A percentile compares a stretch with the other conserved stretches of the same genome.
These are phyloP conservation scores for Hydractinia symbiolongicarpus DNA, from an alignment of 30 jellyfish, hydroid and myxozoan species.

Conservation along the genomic window DNA sequence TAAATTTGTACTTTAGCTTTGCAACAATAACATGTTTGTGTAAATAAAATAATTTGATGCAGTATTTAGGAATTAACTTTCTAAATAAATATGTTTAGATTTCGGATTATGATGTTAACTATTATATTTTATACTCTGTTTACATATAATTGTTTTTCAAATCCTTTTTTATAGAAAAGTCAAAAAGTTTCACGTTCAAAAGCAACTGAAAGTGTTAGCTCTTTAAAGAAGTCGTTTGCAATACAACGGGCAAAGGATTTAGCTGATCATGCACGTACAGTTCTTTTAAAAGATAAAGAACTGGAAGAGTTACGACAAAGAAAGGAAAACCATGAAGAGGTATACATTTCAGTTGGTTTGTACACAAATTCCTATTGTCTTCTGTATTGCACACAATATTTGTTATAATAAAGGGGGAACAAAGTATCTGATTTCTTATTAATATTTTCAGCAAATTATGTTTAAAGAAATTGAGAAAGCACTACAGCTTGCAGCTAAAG, in stretches of 20 bases:
- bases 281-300: slow-evolving; percentile 65
- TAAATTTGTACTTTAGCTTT: too few species aligned
- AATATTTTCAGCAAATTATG: background rate
- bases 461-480: slow-evolving; percentile 23
- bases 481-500: slow-evolving; percentile 36
- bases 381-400: background rate
- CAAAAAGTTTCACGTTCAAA: background rate
- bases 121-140: too few species aligned
- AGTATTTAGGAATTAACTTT: too few species aligned
- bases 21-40: too few species aligned
- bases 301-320: slow-evolving; percentile 30
- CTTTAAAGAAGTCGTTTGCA: slow-evolving; percentile 61
- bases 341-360: background rate
- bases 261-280: slow-evolving; percentile 70
- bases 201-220: slow-evolving; percentile 27
- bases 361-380: background rate
- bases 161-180: too few species aligned
- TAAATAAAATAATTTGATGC: too few species aligned
- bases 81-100: too few species aligned
- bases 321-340: slow-evolving; percentile 11
- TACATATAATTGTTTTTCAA: too few species aligned
- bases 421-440: background rate
- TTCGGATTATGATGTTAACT: too few species aligned
- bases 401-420: background rate
- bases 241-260: slow-evolving; percentile 81